phyloP scores from a whole-genome alignment of 2,888 invertebrate genomes.

The Ectemnius lituratus region DNA sequence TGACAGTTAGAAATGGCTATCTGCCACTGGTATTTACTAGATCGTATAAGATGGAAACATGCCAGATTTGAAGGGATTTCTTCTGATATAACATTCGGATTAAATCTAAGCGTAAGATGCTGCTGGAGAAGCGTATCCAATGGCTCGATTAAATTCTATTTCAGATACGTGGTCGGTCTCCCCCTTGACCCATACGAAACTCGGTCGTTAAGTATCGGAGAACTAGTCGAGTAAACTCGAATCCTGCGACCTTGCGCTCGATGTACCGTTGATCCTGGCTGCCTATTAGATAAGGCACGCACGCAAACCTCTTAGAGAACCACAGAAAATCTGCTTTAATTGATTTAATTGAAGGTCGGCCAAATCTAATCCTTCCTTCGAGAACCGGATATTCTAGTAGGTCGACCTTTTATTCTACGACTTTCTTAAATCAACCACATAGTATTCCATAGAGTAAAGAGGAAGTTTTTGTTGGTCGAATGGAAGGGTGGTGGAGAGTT shows the following conservation, averaged over 20 bases:
- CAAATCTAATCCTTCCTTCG: too few relatives aligned
- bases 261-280: slow-evolving; percentile 38
- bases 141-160: slow-evolving; percentile 32
- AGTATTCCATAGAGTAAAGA: not conserved
- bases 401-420: too few relatives aligned
- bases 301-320: not conserved
- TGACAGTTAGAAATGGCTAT: too few relatives aligned
- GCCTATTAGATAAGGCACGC: slow-evolving; percentile 26
- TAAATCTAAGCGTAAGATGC: not conserved
- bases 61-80: slow-evolving; percentile 40
- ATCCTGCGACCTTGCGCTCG: slow-evolving; percentile 19
- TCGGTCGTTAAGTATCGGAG: slow-evolving; percentile 17
- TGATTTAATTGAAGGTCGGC: too few relatives aligned
- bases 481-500: not conserved
- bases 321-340: too few relatives aligned
- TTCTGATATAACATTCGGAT: slow-evolving; percentile 8
- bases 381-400: too few relatives aligned
- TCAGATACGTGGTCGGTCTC: slow-evolving; percentile 7
- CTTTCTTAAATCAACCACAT: too few relatives aligned
- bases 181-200: slow-evolving; percentile 27
- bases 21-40: too few relatives aligned
- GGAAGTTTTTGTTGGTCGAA: not conserved
- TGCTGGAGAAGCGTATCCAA: slow-evolving; percentile 15
- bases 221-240: slow-evolving; percentile 35
- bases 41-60: slow-evolving; percentile 10